phyloP scores from a whole-genome alignment of 2,888 invertebrate genomes.

The Pristionchus exspectatus region DNA sequence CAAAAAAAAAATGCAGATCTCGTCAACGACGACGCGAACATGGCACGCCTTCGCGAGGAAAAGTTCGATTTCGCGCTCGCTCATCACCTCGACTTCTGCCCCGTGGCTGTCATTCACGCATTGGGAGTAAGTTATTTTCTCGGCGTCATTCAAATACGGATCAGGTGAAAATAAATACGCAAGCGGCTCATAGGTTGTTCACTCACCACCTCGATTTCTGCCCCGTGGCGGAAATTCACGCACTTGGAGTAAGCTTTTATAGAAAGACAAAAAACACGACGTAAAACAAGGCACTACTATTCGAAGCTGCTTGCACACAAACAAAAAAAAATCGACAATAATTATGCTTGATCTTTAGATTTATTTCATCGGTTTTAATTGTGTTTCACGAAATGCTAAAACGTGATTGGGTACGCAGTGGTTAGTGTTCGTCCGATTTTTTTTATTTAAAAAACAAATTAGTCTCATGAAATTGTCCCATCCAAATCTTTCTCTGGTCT shows the following conservation, averaged over 20 bases:
- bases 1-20: not conserved
- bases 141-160: not conserved
- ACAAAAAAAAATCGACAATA: not conserved
- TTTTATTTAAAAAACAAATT: too few relatives aligned
- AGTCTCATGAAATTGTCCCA: too few relatives aligned
- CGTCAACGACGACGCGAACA: constrained; percentile 8
- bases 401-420: not conserved
- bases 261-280: too few relatives aligned
- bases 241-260: not conserved
- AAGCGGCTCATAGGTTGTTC: too few relatives aligned
- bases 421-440: too few relatives aligned
- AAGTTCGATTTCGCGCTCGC: constrained; percentile 49
- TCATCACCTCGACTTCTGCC: constrained; percentile 39
- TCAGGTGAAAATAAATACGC: not conserved
- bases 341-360: too few relatives aligned
- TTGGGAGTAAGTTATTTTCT: not conserved
- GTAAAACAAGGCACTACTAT: too few relatives aligned
- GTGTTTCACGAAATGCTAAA: not conserved
- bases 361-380: not conserved
- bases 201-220: constrained; percentile 46
- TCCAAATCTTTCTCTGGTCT: too few relatives aligned
- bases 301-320: not conserved
- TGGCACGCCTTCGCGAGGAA: constrained; percentile 6
- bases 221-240: not conserved
- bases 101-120: constrained; percentile 4